Evolutionary conservation across 2,797 vertebrate species (phyloP).

Genomic region (Takifugu rubripes): DNA sequence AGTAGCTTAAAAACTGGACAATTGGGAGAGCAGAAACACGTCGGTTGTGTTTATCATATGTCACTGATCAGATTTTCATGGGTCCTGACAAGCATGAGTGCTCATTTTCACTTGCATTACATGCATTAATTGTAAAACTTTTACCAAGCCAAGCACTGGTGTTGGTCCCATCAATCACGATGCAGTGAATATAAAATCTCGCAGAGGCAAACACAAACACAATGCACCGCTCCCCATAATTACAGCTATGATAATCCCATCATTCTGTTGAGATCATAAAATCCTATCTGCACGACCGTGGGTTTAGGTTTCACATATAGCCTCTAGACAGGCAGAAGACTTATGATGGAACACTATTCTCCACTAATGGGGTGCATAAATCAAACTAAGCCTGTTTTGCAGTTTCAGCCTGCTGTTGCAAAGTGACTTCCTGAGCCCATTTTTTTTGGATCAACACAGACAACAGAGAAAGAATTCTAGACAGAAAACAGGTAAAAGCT

Average conservation of each 20-base stretch:
- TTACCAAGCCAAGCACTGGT: conserved; percentile 6
- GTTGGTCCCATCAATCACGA: conserved; percentile 25
- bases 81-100: no score
- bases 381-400: conserved; percentile 62
- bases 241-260: conserved; percentile 58
- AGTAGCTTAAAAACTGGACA: no score
- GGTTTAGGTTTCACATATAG: conserved; percentile 57
- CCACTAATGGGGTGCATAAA: conserved; percentile 65
- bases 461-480: conserved; percentile 51
- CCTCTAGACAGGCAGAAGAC: conserved; percentile 59
- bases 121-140: conserved; percentile 4
- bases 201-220: conserved; percentile 32
- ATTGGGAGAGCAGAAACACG: no score
- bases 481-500: conserved; percentile 16
- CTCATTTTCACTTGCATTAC: conserved; percentile 6
- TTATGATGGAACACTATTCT: conserved; percentile 68
- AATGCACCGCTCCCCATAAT: conserved; percentile 47
- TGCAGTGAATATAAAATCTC: conserved; percentile 34
- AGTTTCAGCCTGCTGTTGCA: conserved; percentile 52
- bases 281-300: conserved; percentile 41
- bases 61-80: no score
- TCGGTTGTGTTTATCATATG: no score
- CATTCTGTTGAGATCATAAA: conserved; percentile 61
- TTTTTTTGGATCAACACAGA: conserved; percentile 41
- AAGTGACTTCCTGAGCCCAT: conserved; percentile 58